Evolutionary conservation across 2,113 vertebrate genomes (phyloP).

Genomic region (Ciconia stormi): DNA sequence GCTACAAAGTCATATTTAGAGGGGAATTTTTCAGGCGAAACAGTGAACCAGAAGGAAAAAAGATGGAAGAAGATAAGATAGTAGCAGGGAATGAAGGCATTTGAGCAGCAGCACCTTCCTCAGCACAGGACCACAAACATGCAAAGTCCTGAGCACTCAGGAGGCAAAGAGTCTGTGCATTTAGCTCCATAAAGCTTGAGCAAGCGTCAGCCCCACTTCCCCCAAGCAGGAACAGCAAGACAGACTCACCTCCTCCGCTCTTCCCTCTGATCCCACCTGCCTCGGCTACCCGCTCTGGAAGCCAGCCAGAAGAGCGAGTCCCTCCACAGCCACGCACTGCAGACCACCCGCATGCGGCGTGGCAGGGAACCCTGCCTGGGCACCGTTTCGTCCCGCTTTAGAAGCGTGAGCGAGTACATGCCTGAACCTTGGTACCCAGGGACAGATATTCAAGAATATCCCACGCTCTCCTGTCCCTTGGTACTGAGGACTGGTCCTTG

Average conservation of each 20-base stretch:
- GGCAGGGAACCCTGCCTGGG: not conserved
- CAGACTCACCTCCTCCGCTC: rapidly evolving
- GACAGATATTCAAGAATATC: rapidly evolving
- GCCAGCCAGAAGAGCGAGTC: not conserved
- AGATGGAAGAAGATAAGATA: not conserved
- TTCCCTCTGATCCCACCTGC: not conserved
- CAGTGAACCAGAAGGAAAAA: not conserved
- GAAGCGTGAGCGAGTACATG: rapidly evolving
- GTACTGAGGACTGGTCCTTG: rapidly evolving
- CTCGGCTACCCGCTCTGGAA: not conserved
- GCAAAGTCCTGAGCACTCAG: not conserved
- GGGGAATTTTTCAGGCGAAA: not conserved
- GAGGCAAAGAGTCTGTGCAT: not conserved
- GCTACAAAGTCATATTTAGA: rapidly evolving
- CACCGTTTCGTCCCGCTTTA: rapidly evolving
- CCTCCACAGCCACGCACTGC: rapidly evolving
- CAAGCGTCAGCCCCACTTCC: not conserved
- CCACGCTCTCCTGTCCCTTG: rapidly evolving
- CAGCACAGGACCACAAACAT: rapidly evolving
- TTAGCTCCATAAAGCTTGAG: rapidly evolving
- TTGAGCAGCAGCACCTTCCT: not conserved
- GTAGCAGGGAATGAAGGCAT: not conserved
- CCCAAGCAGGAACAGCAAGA: not conserved
- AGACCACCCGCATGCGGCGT: rapidly evolving
- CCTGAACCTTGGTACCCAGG: rapidly evolving